These are phyloP conservation scores for Biston stratarius DNA, from an alignment of 2,888 invertebrate genomes.

Conservation along the genomic window DNA sequence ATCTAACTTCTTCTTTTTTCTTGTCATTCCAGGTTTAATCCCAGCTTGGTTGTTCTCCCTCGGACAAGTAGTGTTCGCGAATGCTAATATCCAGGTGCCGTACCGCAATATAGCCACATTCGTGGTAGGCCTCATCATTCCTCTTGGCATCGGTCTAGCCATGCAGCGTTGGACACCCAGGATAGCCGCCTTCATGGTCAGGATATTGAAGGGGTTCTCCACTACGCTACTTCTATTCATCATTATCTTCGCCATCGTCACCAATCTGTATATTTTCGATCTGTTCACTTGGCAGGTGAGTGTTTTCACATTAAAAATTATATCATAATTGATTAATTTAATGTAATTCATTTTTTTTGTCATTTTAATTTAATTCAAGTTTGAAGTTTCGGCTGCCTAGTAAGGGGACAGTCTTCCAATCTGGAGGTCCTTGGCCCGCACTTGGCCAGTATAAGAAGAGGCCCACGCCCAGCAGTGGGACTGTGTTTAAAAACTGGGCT, in stretches of 20 bases:
- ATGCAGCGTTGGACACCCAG: constrained; percentile 91
- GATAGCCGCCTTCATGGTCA: constrained; percentile 89
- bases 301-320: too few relatives aligned
- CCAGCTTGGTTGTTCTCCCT: constrained; percentile 96
- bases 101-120: constrained; percentile 91
- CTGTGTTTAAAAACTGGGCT: too few relatives aligned
- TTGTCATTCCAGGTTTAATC: constrained; percentile 89
- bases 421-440: too few relatives aligned
- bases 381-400: too few relatives aligned
- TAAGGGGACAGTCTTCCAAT: too few relatives aligned
- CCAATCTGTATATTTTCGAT: constrained; percentile 96
- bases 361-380: too few relatives aligned
- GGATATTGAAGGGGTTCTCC: constrained; percentile 94
- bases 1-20: too few relatives aligned
- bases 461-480: too few relatives aligned
- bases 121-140: constrained; percentile 91
- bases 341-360: neutral
- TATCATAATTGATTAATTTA: too few relatives aligned
- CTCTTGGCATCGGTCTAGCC: constrained; percentile 85
- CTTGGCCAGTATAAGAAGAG: too few relatives aligned
- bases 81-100: constrained; percentile 91
- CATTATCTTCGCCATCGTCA: constrained; percentile 93
- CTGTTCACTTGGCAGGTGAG: constrained; percentile 95
- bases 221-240: constrained; percentile 93
- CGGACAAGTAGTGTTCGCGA: constrained; percentile 91